Evolutionary conservation across 2,113 vertebrate genomes (phyloP).

Genomic region (Zapornia atra): DNA sequence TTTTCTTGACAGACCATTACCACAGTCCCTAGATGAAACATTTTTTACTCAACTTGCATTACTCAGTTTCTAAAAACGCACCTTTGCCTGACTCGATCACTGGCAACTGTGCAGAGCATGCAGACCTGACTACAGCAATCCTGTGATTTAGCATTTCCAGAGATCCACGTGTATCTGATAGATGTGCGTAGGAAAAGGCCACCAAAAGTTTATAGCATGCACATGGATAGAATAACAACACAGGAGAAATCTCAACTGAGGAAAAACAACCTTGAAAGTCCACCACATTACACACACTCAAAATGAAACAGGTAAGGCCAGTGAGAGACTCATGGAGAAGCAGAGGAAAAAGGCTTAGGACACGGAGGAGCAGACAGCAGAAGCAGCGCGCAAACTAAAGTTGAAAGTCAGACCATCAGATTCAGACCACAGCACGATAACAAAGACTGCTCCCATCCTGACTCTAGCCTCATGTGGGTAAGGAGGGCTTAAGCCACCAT

Average conservation of each 20-base stretch:
- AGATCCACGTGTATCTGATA: constrained; percentile 7
- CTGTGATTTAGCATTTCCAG: constrained; percentile 39
- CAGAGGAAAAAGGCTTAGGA: background rate
- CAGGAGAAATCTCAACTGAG: background rate
- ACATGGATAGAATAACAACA: background rate
- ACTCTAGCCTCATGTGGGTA: background rate
- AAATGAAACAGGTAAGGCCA: background rate
- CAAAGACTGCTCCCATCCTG: background rate
- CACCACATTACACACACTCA: constrained; percentile 14
- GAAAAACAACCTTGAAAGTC: constrained; percentile 30
- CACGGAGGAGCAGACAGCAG: background rate
- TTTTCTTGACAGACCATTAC: background rate
- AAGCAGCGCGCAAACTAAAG: background rate
- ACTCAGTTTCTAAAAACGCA: background rate
- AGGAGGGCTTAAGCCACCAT: background rate
- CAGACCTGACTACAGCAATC: constrained; percentile 31
- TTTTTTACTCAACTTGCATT: background rate
- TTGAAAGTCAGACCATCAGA: background rate
- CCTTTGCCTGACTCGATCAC: background rate
- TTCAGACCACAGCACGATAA: background rate
- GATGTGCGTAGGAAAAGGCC: background rate
- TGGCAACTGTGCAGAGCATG: background rate
- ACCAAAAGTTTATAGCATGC: background rate
- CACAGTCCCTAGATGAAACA: background rate
- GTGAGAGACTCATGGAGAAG: background rate